Percentiles rank a stretch among this genome's conserved stretches.
phyloP scores from a whole-genome alignment of 2,113 vertebrate genomes.

The Asarcornis scutulata region DNA sequence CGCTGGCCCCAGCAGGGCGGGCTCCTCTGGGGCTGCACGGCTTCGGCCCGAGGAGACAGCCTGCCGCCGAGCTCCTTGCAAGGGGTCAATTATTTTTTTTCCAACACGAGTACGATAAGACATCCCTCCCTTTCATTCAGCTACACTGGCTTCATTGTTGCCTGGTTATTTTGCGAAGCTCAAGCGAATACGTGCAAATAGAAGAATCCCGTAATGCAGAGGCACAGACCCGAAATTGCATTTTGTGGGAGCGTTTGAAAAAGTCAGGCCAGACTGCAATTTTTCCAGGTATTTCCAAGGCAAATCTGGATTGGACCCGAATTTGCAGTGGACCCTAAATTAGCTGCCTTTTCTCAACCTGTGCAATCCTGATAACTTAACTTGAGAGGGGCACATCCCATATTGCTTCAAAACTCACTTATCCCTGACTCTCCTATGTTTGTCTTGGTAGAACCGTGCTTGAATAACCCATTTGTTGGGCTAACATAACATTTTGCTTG shows the following conservation, averaged over 20 bases:
- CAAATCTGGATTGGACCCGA: no score
- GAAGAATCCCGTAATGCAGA: neutral
- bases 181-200: neutral
- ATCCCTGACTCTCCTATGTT: constrained; percentile 71
- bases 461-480: constrained; percentile 76
- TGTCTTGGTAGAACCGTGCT: constrained; percentile 74
- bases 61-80: neutral
- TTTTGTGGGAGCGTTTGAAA: neutral
- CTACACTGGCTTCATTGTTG: neutral
- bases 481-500: constrained; percentile 82
- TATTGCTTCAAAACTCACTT: constrained; percentile 57
- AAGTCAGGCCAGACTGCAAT: neutral
- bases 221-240: neutral
- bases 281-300: neutral
- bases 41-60: neutral
- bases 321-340: neutral
- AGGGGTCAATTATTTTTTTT: neutral
- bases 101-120: neutral
- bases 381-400: constrained; percentile 33
- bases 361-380: neutral
- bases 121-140: neutral
- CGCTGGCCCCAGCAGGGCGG: rapidly evolving
- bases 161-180: neutral
- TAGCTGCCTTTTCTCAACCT: neutral
- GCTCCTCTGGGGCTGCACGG: neutral